Evolutionary conservation across 2,797 vertebrate species (phyloP).

Genomic region (Pangasius sanitwongsei): DNA sequence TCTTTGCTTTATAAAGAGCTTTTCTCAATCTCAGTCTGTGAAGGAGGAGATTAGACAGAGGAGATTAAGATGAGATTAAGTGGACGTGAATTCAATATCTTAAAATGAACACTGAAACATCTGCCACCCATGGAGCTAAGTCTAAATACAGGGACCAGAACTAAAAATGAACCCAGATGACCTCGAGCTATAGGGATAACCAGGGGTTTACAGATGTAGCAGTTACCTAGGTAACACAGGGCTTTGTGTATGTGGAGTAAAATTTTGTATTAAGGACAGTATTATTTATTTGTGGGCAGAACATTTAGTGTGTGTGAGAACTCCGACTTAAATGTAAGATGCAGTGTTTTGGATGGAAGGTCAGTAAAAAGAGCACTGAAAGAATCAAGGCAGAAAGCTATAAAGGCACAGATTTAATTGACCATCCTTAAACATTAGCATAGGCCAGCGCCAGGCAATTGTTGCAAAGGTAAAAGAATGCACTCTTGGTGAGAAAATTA

Average conservation of each 20-base stretch:
- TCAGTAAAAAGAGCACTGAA: neutral
- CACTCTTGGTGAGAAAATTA: neutral
- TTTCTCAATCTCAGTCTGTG: neutral
- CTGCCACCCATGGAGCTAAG: neutral
- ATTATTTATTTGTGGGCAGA: neutral
- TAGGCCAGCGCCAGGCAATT: neutral
- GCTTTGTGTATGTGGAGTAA: neutral
- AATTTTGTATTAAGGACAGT: neutral
- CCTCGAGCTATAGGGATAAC: neutral
- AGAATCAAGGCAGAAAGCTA: neutral
- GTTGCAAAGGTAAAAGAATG: neutral
- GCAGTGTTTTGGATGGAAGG: neutral
- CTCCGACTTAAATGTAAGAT: neutral
- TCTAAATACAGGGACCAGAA: neutral
- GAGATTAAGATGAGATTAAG: neutral
- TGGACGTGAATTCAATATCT: neutral
- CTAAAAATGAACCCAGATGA: neutral
- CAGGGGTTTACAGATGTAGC: neutral
- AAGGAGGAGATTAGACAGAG: neutral
- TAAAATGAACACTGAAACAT: neutral
- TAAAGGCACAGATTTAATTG: neutral
- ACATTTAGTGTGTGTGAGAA: neutral
- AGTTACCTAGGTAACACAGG: neutral
- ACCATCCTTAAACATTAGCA: neutral
- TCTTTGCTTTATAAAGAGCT: no score